Evolutionary conservation across 2,797 vertebrate species (phyloP), one percentile per base, ranked within the genome.

Genomic region (Parotocinclus haroldoi): DNA sequence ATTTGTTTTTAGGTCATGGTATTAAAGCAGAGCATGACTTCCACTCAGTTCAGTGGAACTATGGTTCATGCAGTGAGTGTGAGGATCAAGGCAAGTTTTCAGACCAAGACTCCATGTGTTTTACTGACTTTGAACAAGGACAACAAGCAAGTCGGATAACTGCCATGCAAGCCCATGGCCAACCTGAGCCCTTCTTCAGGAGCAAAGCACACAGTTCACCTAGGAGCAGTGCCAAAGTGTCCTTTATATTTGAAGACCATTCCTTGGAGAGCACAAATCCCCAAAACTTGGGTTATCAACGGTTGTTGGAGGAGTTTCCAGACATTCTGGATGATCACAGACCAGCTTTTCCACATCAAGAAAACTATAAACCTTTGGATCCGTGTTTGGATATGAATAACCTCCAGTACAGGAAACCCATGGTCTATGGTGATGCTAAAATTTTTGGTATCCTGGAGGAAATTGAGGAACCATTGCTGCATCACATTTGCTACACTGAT

Each of bases 191-290:
- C 44, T 89, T 91, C 76, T 77, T 94, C 81, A 91, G 92, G 76
- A 87, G 90, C 77, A 94, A 92, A 89, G 81, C 91, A 80, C 94
- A 96, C 79, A 93, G 94, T 70, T 91, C 94, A 61, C 90, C 93
- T 7, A 87, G 93, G 75, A 93, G 88, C 48, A 50, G 48, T 82
- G 96, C 97, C 79, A 98, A 98, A 84, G 96, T 98, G 81, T 99
- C 96, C 73, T 98, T 99, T 83, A 98, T 98, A 86, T 99, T 99
- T 82, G 96, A 95, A 80, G 95, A 98, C 78, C 92, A 93, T 63
- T 87, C 86, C 58, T 86, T 98, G 80, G 95, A 96, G 78, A 82
- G 83, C 3, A 83, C 96, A 56, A 94, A 87, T 76, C 92, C 96
- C 13, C 94, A 97, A 75, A 93, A 94, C 69, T 87, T 99, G 72